Evolutionary conservation across 2,888 invertebrate genomes (phyloP).

Genomic region (Xanthia togata): DNA sequence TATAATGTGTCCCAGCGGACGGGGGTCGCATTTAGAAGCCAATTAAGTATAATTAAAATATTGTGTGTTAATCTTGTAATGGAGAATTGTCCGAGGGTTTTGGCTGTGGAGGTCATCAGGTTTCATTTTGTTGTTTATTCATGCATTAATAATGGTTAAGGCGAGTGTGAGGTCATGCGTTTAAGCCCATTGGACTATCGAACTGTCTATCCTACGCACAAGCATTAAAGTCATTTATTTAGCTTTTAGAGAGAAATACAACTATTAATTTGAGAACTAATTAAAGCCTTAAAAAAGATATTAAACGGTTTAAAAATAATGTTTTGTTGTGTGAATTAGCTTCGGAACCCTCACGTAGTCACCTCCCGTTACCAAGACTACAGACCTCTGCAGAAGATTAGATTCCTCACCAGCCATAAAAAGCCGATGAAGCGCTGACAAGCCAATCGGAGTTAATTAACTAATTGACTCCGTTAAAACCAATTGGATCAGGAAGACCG

Average conservation of each 20-base stretch:
- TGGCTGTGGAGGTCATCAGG: constrained; percentile 28
- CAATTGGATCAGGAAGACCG: constrained; percentile 33
- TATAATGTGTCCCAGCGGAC: constrained; percentile 35
- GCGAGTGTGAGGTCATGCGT: background rate
- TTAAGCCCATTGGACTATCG: background rate
- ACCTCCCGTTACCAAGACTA: background rate
- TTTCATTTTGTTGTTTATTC: constrained; percentile 11
- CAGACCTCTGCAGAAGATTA: constrained; percentile 9
- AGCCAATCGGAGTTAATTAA: constrained; percentile 30
- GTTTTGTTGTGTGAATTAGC: background rate
- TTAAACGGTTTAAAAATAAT: no score
- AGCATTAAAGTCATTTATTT: no score
- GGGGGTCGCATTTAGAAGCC: constrained; percentile 42
- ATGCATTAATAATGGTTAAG: background rate
- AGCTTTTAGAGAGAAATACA: background rate
- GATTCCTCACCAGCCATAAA: constrained; percentile 4
- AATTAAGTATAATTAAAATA: constrained; percentile 59
- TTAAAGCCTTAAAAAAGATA: no score
- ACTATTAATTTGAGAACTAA: no score
- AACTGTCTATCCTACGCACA: background rate
- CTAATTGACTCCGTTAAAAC: constrained; percentile 46
- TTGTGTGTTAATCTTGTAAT: constrained; percentile 60
- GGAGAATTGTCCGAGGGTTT: constrained; percentile 43
- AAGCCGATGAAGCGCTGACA: constrained; percentile 22
- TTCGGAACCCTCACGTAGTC: no score